phyloP scores from a whole-genome alignment of 2,888 invertebrate species.

The Tetheella fluctuosa region DNA sequence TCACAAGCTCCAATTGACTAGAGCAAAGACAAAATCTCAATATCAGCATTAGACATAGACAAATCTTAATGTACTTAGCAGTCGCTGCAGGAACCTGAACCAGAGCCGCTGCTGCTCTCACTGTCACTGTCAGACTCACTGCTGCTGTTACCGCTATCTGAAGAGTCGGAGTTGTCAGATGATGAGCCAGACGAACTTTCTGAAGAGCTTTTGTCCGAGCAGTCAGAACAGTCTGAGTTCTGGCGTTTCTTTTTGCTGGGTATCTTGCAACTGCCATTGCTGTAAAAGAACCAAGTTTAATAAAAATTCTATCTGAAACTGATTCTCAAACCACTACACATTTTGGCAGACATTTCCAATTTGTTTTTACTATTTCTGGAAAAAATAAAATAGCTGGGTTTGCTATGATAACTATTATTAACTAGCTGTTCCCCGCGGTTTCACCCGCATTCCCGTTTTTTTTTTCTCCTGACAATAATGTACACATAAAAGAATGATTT shows the following conservation, averaged over 20 bases:
- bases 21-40: constrained; percentile 1
- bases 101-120: constrained; percentile 60
- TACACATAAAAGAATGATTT: too few species aligned
- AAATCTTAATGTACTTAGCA: constrained; percentile 24
- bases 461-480: too few species aligned
- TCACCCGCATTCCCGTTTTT: too few species aligned
- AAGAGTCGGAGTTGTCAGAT: constrained; percentile 60
- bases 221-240: constrained; percentile 56
- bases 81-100: constrained; percentile 55
- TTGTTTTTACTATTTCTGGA: too few species aligned
- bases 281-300: constrained; percentile 28
- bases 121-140: constrained; percentile 64
- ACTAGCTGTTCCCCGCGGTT: too few species aligned
- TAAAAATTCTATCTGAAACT: too few species aligned
- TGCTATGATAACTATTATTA: too few species aligned
- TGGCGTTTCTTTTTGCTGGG: constrained; percentile 70
- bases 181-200: constrained; percentile 63
- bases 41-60: constrained; percentile 13
- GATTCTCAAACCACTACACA: too few species aligned
- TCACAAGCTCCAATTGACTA: constrained; percentile 3
- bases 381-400: too few species aligned
- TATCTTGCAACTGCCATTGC: constrained; percentile 68
- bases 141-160: constrained; percentile 53
- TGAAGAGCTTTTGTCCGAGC: constrained; percentile 62
- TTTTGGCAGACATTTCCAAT: too few species aligned